Percentiles rank a stretch among this genome's conserved stretches.
Conservation (phyloP, 2,888 invertebrate species). For the Orgyia antiqua region DNA sequence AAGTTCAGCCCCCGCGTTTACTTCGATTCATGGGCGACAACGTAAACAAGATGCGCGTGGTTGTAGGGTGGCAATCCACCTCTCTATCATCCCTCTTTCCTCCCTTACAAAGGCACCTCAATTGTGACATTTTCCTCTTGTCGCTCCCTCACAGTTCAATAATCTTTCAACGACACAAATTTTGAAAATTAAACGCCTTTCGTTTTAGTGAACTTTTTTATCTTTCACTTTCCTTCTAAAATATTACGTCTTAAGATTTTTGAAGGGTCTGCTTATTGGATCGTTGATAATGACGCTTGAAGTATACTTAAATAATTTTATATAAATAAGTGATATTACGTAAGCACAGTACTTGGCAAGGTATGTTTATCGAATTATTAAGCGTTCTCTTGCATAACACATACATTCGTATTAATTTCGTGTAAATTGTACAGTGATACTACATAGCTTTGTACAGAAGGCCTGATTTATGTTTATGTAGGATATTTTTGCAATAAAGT, state of each 20-base stretch:
- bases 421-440: too few relatives aligned
- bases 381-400: constrained; percentile 9
- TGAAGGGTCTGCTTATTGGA: constrained; percentile 7
- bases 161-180: constrained; percentile 48
- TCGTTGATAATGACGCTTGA: constrained; percentile 7
- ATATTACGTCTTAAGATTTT: constrained; percentile 13
- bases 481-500: too few relatives aligned
- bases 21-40: constrained; percentile 52
- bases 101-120: constrained; percentile 37
- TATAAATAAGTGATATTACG: constrained; percentile 8
- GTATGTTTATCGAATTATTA: constrained; percentile 8
- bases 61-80: constrained; percentile 27
- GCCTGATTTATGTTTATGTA: too few relatives aligned
- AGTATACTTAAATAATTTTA: constrained; percentile 8
- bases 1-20: constrained; percentile 50
- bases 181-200: constrained; percentile 45
- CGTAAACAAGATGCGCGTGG: constrained; percentile 50
- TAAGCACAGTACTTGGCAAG: constrained; percentile 8
- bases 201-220: constrained; percentile 16
- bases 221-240: constrained; percentile 1
- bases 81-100: constrained; percentile 17
- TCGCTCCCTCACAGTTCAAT: constrained; percentile 54
- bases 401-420: constrained; percentile 3
- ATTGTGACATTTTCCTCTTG: constrained; percentile 66
- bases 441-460: too few relatives aligned